Evolutionary conservation across 1,140 invertebrate species (phyloP).

Genomic region (Cylas formicarius): DNA sequence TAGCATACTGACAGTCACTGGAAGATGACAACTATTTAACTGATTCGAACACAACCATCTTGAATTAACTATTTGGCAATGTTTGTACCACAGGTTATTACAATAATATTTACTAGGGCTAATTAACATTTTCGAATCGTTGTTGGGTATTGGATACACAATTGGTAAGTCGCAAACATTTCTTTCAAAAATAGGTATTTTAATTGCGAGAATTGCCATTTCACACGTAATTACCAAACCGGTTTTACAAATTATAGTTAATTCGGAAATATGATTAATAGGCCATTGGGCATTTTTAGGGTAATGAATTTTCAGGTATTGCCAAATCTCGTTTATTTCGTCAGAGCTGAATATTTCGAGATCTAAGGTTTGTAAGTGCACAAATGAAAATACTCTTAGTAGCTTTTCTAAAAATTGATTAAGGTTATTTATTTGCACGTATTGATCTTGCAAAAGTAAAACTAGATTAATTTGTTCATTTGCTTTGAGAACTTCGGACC

Average conservation of each 20-base stretch:
- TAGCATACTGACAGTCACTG: neutral
- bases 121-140: conserved; percentile 1
- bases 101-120: conserved; percentile 9
- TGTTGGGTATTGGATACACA: conserved; percentile 6
- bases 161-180: neutral
- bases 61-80: neutral
- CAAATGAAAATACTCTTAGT: conserved; percentile 4
- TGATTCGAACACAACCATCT: conserved; percentile 1
- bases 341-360: neutral
- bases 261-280: conserved; percentile 1
- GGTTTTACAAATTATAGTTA: conserved; percentile 8
- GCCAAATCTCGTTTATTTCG: conserved; percentile 8
- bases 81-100: conserved; percentile 8
- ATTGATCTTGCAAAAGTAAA: too few relatives aligned
- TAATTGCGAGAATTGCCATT: conserved; percentile 4
- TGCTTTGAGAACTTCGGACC: too few relatives aligned
- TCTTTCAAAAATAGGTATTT: conserved; percentile 4
- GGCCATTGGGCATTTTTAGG: conserved; percentile 9
- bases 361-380: conserved; percentile 5
- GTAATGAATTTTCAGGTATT: neutral
- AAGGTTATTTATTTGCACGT: conserved; percentile 6
- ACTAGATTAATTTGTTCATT: too few relatives aligned
- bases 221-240: neutral
- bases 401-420: conserved; percentile 10
- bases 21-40: neutral